Evolutionary conservation across 2,113 vertebrate species (phyloP), one percentile per base, ranked within the genome.

Genomic region (Nyctereutes procyonoides): DNA sequence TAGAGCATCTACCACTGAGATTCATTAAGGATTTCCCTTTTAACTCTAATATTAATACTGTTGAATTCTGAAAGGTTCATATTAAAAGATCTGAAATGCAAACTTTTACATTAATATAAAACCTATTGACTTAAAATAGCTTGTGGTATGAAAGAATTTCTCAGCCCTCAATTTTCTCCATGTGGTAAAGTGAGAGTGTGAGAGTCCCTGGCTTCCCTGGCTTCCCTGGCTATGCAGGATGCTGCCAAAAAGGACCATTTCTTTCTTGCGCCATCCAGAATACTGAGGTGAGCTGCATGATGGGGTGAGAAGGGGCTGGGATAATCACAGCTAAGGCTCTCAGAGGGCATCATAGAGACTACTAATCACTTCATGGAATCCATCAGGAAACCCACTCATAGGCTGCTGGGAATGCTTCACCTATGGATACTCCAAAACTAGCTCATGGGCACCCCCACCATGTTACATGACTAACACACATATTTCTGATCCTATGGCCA

Each of bases 81-180:
- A 43, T 43, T 17, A 80, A 74, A 24, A 5, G 32, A 81, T 19
- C 19, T 94, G 43, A 80, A 92, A 65, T 53, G 0, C 13, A 63
- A 28, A 8, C 28, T 88, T 95, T 89, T 60, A 48, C 55, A 82
- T 30, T 74, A 73, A 91, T 95, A 8, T 58, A 81, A 74, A 96
- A 74, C 26, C 0, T 74, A 89, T 19, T 73, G 11, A 74, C 6
- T 81, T 80, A 83, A 73, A 85, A 85, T 92, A 88, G 35, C 8
- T 71, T 56, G 14, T 35, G 4, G 20, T n/a, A 79, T 53, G 28
- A 51, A 30, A 73, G 17, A 85, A 19, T 19, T 1, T 38, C 24
- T 38, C 58, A 53, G n/a, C 17, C 32, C 26, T 15, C 26, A 12
- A 24, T 63, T 30, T 67, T 8, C 38, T 58, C 60, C 48, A 38